Percentiles rank a stretch among this genome's conserved stretches.
These are phyloP conservation scores for Kryptolebias ocellatus DNA, from an alignment of 2,797 vertebrate genomes.

Conservation along the genomic window DNA sequence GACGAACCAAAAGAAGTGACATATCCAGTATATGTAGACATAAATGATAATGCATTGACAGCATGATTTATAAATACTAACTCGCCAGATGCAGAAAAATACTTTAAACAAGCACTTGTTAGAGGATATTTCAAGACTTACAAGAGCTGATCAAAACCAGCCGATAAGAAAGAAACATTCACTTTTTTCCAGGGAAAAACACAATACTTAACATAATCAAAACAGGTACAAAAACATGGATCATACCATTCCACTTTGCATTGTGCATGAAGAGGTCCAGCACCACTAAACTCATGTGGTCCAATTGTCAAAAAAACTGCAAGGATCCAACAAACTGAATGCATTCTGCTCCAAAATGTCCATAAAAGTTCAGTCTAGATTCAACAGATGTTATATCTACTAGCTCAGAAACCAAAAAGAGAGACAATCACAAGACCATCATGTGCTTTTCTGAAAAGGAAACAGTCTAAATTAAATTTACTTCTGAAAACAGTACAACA, in stretches of 20 bases:
- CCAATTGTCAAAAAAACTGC: slow-evolving; percentile 43
- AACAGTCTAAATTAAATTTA: slow-evolving; percentile 67
- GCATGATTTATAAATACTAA: too few species aligned
- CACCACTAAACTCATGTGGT: slow-evolving; percentile 30
- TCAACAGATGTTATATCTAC: not conserved
- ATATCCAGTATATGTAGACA: too few species aligned
- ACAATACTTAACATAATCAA: too few species aligned
- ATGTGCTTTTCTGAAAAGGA: slow-evolving; percentile 71
- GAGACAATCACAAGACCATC: slow-evolving; percentile 71
- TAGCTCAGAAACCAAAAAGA: not conserved
- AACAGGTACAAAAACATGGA: too few species aligned
- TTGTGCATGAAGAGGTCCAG: slow-evolving; percentile 80
- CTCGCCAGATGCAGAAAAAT: too few species aligned
- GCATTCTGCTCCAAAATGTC: slow-evolving; percentile 43
- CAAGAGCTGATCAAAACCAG: too few species aligned
- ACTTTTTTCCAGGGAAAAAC: too few species aligned
- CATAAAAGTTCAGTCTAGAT: not conserved
- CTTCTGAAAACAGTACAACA: slow-evolving; percentile 2
- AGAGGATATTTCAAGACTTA: too few species aligned
- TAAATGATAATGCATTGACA: too few species aligned
- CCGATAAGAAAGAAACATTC: too few species aligned
- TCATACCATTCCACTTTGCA: slow-evolving; percentile 83
- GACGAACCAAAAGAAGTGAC: too few species aligned
- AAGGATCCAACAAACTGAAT: slow-evolving; percentile 37
- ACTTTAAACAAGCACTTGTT: too few species aligned